Conservation (phyloP, 2,888 invertebrate species). For the Drosophila helvetica region DNA sequence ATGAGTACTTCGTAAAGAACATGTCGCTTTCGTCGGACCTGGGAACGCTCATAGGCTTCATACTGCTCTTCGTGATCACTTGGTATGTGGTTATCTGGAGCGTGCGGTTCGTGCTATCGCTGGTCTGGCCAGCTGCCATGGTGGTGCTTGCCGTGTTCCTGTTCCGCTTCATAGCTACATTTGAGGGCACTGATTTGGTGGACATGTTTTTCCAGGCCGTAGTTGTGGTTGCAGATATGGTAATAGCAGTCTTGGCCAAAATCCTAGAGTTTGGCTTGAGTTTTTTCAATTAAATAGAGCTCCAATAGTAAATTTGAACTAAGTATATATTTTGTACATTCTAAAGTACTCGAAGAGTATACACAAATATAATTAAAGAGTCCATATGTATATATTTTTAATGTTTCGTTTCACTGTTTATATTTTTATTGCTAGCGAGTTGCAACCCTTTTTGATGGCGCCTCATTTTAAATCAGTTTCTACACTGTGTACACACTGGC, state of each 20-base stretch:
- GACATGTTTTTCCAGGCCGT: conserved; percentile 8
- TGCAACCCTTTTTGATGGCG: neutral
- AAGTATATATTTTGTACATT: neutral
- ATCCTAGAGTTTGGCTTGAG: neutral
- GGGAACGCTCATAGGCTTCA: conserved; percentile 63
- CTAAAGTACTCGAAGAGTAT: neutral
- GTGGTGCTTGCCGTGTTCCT: conserved; percentile 56
- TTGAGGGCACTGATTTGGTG: conserved; percentile 15
- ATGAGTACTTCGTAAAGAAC: conserved; percentile 70
- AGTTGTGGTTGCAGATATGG: neutral
- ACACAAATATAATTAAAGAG: neutral
- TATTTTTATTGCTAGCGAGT: too few species aligned
- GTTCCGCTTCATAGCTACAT: conserved; percentile 28
- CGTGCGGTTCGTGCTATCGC: conserved; percentile 62
- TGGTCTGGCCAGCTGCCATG: conserved; percentile 73
- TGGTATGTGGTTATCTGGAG: conserved; percentile 71
- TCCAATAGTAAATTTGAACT: neutral
- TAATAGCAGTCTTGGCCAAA: neutral
- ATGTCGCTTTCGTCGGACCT: conserved; percentile 56
- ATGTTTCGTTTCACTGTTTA: too few species aligned
- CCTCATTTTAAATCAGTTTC: neutral
- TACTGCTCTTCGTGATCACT: conserved; percentile 63
- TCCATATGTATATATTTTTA: too few species aligned
- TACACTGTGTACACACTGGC: neutral
- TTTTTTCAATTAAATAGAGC: neutral